phyloP scores from a whole-genome alignment of 2,888 invertebrate species.

The Drosophila dives region DNA sequence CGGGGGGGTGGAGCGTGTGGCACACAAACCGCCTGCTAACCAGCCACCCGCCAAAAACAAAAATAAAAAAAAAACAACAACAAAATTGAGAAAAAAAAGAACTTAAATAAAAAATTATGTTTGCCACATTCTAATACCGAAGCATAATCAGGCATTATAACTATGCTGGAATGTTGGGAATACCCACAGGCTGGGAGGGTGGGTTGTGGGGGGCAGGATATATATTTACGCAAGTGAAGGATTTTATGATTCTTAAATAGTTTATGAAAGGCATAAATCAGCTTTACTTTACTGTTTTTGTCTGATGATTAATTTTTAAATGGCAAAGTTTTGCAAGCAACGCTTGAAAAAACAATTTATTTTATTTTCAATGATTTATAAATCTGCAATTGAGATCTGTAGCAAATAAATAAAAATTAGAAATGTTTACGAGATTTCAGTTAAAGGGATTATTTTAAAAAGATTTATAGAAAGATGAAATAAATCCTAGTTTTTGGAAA shows the following conservation, averaged over 20 bases:
- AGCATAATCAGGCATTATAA: conserved; percentile 29
- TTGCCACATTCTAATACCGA: conserved; percentile 52
- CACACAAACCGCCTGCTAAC: conserved; percentile 43
- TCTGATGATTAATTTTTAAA: not conserved
- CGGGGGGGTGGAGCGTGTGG: conserved; percentile 8
- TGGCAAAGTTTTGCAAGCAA: not conserved
- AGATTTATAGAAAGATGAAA: not conserved
- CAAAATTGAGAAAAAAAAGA: conserved; percentile 23
- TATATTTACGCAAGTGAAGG: not conserved
- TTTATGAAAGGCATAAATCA: not conserved
- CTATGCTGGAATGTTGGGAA: conserved; percentile 29
- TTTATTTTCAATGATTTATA: not conserved
- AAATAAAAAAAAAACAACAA: conserved; percentile 16
- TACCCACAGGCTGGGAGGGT: no score
- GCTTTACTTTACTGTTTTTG: not conserved
- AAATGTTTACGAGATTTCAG: not conserved
- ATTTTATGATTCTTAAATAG: not conserved
- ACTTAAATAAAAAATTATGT: conserved; percentile 48
- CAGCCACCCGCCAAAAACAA: conserved; percentile 33
- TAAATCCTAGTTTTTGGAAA: not conserved
- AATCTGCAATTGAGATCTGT: not conserved
- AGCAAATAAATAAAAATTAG: not conserved
- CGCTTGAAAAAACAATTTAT: not conserved
- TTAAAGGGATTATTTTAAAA: no score
- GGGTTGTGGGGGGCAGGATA: not conserved